Percentiles rank a stretch among this genome's conserved stretches.
Evolutionary conservation across 2,797 vertebrate species (phyloP).

Genomic region (Chlorospingus flavigularis): DNA sequence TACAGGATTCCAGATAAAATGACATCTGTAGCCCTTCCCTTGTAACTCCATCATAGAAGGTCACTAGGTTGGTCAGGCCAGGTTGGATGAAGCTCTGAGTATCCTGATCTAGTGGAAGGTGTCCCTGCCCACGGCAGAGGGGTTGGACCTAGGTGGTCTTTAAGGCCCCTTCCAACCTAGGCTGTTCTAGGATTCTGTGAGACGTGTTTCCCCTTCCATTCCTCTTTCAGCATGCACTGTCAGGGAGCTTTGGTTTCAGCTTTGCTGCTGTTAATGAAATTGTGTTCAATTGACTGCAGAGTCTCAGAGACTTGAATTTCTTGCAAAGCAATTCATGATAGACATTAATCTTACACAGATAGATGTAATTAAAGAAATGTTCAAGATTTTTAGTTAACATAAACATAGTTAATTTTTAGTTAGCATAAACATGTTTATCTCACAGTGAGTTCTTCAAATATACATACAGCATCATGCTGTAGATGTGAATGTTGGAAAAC

Average conservation of each 20-base stretch:
- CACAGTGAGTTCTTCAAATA: background rate
- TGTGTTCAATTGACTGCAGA: background rate
- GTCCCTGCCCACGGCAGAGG: accelerated
- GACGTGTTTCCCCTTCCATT: background rate
- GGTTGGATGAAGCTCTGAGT: background rate
- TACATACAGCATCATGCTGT: background rate
- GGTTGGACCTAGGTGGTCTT: background rate
- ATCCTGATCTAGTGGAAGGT: background rate
- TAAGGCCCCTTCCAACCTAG: background rate
- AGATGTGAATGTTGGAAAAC: background rate
- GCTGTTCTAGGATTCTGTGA: background rate
- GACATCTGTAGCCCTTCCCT: background rate
- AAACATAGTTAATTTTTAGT: too few relatives aligned
- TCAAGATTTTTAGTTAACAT: background rate
- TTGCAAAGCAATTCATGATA: background rate
- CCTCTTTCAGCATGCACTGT: background rate
- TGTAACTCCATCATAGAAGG: background rate
- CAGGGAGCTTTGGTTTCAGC: background rate
- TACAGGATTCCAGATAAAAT: background rate
- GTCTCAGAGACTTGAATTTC: background rate
- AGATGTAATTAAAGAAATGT: background rate
- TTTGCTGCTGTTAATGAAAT: background rate
- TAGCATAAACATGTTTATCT: background rate
- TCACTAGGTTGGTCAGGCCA: background rate
- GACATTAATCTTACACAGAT: background rate